Evolutionary conservation across 2,888 invertebrate genomes (phyloP).

Genomic region (Lochmaea capreae): DNA sequence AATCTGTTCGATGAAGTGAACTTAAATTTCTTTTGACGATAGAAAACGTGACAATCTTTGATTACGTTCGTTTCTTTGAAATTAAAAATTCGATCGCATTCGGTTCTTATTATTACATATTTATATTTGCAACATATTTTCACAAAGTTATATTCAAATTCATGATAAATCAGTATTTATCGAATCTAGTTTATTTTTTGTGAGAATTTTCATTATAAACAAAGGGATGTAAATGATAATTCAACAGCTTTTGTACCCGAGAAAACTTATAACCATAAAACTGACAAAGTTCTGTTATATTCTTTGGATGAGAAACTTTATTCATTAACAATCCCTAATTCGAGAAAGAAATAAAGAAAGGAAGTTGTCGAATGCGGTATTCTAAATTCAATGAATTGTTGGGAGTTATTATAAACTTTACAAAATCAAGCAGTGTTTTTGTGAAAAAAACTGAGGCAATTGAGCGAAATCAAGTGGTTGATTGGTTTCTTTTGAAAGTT

Average conservation of each 20-base stretch:
- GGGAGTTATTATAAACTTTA: background rate
- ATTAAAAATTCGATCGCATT: background rate
- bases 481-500: too few species aligned
- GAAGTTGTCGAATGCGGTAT: background rate
- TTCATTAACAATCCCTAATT: conserved; percentile 10
- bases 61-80: background rate
- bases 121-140: background rate
- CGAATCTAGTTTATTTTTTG: background rate
- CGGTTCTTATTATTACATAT: background rate
- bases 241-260: background rate
- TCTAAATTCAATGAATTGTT: background rate
- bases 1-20: background rate
- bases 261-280: conserved; percentile 10
- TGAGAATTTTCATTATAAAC: background rate
- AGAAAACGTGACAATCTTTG: background rate
- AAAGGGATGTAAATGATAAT: background rate
- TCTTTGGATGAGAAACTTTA: background rate
- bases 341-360: conserved; percentile 2
- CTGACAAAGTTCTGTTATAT: conserved; percentile 4
- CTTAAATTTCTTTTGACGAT: background rate
- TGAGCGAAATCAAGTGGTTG: too few species aligned
- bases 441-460: too few species aligned
- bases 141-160: background rate
- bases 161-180: background rate
- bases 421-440: too few species aligned